Percentiles rank a stretch among this genome's conserved stretches.
Evolutionary conservation across 2,888 invertebrate genomes (phyloP).

Genomic region (Dascillus cervinus): DNA sequence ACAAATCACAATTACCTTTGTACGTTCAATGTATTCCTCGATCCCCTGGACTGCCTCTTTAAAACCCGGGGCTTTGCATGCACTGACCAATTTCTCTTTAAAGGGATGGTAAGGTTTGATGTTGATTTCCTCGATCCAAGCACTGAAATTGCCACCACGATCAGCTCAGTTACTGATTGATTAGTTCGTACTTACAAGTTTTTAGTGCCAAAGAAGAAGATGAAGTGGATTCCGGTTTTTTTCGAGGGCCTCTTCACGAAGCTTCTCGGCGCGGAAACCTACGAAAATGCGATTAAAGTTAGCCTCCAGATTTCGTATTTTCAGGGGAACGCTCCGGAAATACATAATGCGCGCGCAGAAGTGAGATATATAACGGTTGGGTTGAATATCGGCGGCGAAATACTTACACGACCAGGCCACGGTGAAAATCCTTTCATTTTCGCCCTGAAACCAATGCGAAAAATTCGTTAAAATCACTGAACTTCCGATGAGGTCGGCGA

Average conservation of each 20-base stretch:
- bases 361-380: conserved; percentile 41
- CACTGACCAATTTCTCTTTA: conserved; percentile 69
- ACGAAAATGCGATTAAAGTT: conserved; percentile 34
- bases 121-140: conserved; percentile 81
- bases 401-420: conserved; percentile 95
- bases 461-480: conserved; percentile 1
- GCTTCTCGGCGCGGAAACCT: conserved; percentile 76
- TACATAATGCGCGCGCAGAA: conserved; percentile 26
- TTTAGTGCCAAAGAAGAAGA: conserved; percentile 91
- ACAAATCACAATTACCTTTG: no score
- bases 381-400: conserved; percentile 31
- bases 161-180: conserved; percentile 1
- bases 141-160: conserved; percentile 47
- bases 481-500: conserved; percentile 4
- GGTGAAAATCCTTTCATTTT: conserved; percentile 97
- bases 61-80: conserved; percentile 66
- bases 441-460: conserved; percentile 64
- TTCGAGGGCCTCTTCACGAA: conserved; percentile 68
- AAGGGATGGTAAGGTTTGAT: conserved; percentile 75
- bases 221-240: conserved; percentile 73
- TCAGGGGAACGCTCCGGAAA: conserved; percentile 2
- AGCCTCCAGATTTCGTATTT: neutral
- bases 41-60: conserved; percentile 75
- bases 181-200: conserved; percentile 77
- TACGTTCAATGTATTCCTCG: conserved; percentile 67